phyloP scores from a whole-genome alignment of 2,113 vertebrate species.

The Siniperca chuatsi region DNA sequence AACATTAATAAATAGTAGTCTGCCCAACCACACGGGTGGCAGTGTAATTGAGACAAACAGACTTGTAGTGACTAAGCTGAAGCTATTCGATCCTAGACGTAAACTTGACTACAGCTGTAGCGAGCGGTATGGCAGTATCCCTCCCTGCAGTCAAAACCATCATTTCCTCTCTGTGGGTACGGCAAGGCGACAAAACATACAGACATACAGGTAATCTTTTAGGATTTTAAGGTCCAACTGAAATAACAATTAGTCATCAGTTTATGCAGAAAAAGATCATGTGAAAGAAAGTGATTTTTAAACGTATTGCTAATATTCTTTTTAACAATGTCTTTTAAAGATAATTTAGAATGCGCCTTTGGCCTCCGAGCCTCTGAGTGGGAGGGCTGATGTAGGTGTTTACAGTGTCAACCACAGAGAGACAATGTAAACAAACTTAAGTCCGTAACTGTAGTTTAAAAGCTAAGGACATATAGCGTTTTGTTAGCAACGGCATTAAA shows the following conservation, averaged over 20 bases:
- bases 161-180: not conserved
- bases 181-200: not conserved
- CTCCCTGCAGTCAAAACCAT: not conserved
- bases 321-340: not conserved
- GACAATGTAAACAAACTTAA: not conserved
- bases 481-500: too few species aligned
- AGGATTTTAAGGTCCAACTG: not conserved
- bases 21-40: not conserved
- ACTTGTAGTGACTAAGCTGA: not conserved
- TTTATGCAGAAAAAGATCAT: not conserved
- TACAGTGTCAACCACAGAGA: not conserved
- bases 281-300: not conserved
- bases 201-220: not conserved
- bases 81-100: not conserved
- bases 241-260: not conserved
- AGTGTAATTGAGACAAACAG: slow-evolving; percentile 15
- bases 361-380: not conserved
- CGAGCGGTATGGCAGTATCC: not conserved
- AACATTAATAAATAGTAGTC: not conserved
- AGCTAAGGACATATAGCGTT: not conserved
- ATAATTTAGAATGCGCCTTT: too few species aligned
- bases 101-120: slow-evolving; percentile 3
- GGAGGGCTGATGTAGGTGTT: too few species aligned
- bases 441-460: not conserved
- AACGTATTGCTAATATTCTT: not conserved